These are phyloP conservation scores for Uropsilus gracilis DNA, from an alignment of 2,113 vertebrate genomes.

Conservation along the genomic window DNA sequence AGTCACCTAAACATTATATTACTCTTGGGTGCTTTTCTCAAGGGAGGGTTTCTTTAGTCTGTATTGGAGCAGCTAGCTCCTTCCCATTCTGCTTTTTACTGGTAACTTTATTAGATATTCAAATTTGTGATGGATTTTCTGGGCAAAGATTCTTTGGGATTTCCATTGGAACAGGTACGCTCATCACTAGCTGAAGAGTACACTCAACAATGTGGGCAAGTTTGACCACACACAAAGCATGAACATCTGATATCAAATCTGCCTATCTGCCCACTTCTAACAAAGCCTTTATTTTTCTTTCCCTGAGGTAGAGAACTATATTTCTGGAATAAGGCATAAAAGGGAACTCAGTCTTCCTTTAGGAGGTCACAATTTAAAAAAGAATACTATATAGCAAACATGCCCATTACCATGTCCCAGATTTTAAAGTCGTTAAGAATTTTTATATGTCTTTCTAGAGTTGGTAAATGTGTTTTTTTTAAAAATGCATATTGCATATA, in stretches of 20 bases:
- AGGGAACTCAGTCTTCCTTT: neutral
- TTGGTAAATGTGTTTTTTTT: neutral
- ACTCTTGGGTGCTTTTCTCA: conserved; percentile 44
- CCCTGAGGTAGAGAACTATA: neutral
- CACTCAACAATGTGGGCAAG: neutral
- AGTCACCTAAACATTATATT: conserved; percentile 62
- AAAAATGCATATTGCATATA: neutral
- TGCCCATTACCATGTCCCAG: neutral
- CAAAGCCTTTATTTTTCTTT: neutral
- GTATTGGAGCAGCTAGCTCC: conserved; percentile 1
- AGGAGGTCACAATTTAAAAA: conserved; percentile 32
- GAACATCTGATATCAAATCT: neutral
- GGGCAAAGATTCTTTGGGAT: neutral
- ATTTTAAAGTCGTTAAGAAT: neutral
- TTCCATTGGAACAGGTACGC: neutral
- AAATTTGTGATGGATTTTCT: neutral
- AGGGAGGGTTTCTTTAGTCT: conserved; percentile 41
- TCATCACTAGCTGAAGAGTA: neutral
- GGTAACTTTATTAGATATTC: conserved; percentile 41
- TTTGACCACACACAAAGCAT: neutral
- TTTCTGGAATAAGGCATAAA: neutral
- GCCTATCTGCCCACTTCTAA: neutral
- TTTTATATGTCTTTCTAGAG: conserved; percentile 35
- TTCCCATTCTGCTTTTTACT: conserved; percentile 21
- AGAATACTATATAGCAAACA: neutral